Base-by-base conservation (phyloP, 2,888 invertebrate genomes). In the Hirtodrosophila confusa region DNA sequence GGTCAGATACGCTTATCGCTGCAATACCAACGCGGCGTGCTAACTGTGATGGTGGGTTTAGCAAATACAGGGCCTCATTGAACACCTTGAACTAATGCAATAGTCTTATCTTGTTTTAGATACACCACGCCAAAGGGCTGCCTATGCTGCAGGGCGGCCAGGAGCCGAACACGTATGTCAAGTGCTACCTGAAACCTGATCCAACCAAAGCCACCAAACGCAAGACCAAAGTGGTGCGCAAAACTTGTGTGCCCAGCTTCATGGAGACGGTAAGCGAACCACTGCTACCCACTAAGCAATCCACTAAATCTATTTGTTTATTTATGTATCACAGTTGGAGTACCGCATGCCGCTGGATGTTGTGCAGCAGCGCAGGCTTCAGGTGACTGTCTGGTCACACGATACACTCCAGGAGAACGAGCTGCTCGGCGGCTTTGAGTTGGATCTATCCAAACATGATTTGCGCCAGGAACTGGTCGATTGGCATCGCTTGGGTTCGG, bases 381-480 rank as follows among this genome's bases (percentile, higher is more conserved):
- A 98, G 91, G 97, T 98, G 0, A 97, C 98, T 0, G 96, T 98
- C 8, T 98, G 98, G 98, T 96, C 97, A 90, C 97, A 98, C 91
- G 98, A 98, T 90, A 94, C 97, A 0, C 92, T 98, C 40, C 98
- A 98, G 90, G 98, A 98, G 91, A 98, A 98, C 92, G 97, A 97
- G 92, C 97, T 98, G 90, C 93, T 98, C 8, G 99, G 99, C 27
- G 98, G 98, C n/a, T 95, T 97, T 58, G 95, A 96, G 76, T 93
- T 98, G 78, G 95, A 95, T 2, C 93, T 99, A 10, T 93, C 93
- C 63, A 93, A 95, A 36, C 91, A 97, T 69, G 95, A 96, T 86
- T 92, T 98, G 67, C 93, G 94, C 3, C 94, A 94, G 75, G 97
- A 98, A 91, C 95, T 95, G 0, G 94, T 95, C 1, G 95, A 96